A percentile compares a stretch with the other conserved stretches of the same genome.
Conservation (phyloP, 2,797 vertebrate genomes). For the Astyanax mexicanus region DNA sequence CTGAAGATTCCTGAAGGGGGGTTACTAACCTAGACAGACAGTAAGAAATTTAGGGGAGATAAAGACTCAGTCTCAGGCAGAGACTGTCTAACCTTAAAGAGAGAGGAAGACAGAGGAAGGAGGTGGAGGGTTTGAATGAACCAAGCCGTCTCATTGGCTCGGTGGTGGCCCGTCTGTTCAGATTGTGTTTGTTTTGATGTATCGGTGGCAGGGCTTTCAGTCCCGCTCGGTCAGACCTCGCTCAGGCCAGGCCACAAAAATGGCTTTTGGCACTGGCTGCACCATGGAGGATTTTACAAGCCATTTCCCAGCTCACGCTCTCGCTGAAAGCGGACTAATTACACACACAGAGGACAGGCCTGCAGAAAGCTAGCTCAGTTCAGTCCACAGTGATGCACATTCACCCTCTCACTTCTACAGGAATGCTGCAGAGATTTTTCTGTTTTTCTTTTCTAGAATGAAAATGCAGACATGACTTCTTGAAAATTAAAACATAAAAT, state of each 20-base stretch:
- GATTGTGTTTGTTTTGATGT: conserved; percentile 51
- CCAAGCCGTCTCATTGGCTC: conserved; percentile 28
- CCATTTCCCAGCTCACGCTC: conserved; percentile 45
- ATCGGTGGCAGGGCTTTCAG: conserved; percentile 42
- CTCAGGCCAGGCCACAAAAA: conserved; percentile 8
- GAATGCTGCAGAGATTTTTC: not conserved
- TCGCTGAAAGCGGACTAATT: conserved; percentile 42
- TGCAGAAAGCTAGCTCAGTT: not conserved
- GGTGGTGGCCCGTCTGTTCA: conserved; percentile 40
- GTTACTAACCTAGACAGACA: not conserved
- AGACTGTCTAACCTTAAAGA: not conserved
- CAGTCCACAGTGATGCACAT: not conserved
- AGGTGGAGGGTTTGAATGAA: not conserved
- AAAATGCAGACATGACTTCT: no score
- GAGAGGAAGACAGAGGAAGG: not conserved
- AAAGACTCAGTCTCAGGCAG: not conserved
- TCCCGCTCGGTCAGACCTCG: not conserved
- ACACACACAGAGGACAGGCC: not conserved
- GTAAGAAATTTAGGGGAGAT: not conserved
- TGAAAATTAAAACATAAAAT: no score
- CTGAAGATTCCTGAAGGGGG: not conserved
- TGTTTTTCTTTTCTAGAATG: no score
- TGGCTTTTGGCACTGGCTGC: conserved; percentile 40
- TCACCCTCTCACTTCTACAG: not conserved
- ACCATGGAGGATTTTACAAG: conserved; percentile 42